Base-by-base conservation (phyloP, 2,888 invertebrate species). In the Mesoligia furuncula region DNA sequence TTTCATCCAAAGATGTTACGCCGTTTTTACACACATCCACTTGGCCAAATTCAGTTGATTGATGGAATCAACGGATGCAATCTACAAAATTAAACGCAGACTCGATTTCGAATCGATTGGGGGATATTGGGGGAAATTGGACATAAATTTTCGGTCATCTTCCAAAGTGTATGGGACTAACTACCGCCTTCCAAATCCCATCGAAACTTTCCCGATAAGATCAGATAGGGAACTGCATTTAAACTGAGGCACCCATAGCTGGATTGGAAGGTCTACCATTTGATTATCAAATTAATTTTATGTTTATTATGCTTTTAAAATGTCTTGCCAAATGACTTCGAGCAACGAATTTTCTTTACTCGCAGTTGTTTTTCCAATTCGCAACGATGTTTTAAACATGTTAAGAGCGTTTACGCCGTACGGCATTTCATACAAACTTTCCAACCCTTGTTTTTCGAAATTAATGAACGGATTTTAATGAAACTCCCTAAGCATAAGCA, bases 111-210 rank as follows among this genome's bases (percentile, higher is more conserved):
- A 89, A 90, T 90, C 84, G 48, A 80, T 70, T 39, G 7, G 73
- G 75, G 88, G 90, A 87, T 90, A 89, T 92, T 91, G 86, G 71
- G 85, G 91, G 90, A 91, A 93, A 94, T 93, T 92, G 93, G 87
- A 92, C 87, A 93, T 94, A 93, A 93, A 94, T 93, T 92, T 90
- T 89, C 90, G 92, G 92, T 90, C 90, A 91, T 91, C 90, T 87
- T 89, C 89, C 83, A 87, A 90, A 91, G 88, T 90, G 87, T 88
- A 88, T 85, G 84, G 84, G 85, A 84, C 86, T 90, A 90, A 90
- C 88, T 89, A 87, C 80, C 79, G 69, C 20, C 79, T 88, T 88
- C 86, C 83, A 89, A 90, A 89, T 88, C 86, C 83, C 85, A 83
- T 88, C 76, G 83, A 89, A 91, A 91, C 88, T 90, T 90, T 75